Conservation (phyloP, 2,888 invertebrate genomes). For the Escarpia spicata region DNA sequence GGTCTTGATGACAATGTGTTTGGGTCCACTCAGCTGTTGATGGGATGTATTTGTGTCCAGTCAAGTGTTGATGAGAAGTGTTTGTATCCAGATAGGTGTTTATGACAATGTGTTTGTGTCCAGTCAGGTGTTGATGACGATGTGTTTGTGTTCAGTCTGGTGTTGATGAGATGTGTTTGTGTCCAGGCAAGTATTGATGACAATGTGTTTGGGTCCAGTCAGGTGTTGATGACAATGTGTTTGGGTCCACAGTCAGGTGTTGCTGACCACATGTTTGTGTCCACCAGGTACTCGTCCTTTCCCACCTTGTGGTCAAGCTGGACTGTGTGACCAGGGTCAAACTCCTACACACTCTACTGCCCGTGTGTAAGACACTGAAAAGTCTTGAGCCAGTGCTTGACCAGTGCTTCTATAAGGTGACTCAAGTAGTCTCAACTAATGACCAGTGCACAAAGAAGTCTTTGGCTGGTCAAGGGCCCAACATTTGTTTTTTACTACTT, state of each 20-base stretch:
- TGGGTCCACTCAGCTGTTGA: too few relatives aligned
- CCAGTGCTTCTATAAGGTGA: constrained; percentile 53
- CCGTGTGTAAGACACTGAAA: constrained; percentile 47
- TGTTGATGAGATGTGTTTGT: constrained; percentile 36
- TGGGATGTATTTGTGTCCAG: too few relatives aligned
- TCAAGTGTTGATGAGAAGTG: too few relatives aligned
- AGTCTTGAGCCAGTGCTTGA: constrained; percentile 48
- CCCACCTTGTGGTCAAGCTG: constrained; percentile 49
- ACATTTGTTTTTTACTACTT: background rate
- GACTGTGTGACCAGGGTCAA: constrained; percentile 49
- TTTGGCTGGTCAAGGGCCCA: background rate
- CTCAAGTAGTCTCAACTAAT: constrained; percentile 28
- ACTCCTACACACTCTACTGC: constrained; percentile 52
- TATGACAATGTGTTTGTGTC: too few relatives aligned
- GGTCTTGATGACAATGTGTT: too few relatives aligned
- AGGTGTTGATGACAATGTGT: constrained; percentile 32
- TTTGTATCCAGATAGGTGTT: too few relatives aligned
- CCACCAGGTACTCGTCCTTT: constrained; percentile 52
- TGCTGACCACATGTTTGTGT: background rate
- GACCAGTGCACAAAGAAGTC: too few relatives aligned
- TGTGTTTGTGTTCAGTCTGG: constrained; percentile 38
- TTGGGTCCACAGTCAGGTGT: constrained; percentile 39
- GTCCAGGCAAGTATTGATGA: too few relatives aligned
- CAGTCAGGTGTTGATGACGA: constrained; percentile 37
- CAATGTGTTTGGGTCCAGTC: constrained; percentile 22